Percentiles rank a stretch among this genome's conserved stretches.
phyloP scores from a whole-genome alignment of 2,797 vertebrate species.

The Philypnodon macrostomus region DNA sequence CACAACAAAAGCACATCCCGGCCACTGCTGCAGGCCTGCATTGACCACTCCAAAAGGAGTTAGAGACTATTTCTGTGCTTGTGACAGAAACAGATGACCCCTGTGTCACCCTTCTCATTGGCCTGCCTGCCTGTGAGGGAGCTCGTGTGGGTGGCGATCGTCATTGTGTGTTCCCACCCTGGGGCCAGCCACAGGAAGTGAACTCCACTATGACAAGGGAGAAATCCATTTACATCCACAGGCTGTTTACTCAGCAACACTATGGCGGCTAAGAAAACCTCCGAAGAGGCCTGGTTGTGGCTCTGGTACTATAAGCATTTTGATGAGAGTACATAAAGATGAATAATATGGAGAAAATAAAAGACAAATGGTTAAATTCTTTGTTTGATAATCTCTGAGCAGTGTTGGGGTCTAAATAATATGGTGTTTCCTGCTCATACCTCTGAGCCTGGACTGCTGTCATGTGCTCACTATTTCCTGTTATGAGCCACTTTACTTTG shows the following conservation, averaged over 20 bases:
- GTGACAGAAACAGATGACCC: constrained; percentile 66
- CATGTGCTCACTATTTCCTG: constrained; percentile 44
- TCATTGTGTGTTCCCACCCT: constrained; percentile 48
- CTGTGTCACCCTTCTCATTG: constrained; percentile 49
- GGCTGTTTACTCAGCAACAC: constrained; percentile 15
- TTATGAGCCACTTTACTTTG: constrained; percentile 42
- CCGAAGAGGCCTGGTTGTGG: not conserved
- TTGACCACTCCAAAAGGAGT: constrained; percentile 48
- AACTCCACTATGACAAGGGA: constrained; percentile 33
- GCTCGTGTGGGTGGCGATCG: constrained; percentile 45
- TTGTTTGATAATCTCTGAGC: too few species aligned
- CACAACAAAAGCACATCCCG: constrained; percentile 60
- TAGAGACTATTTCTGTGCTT: constrained; percentile 57
- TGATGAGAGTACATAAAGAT: not conserved
- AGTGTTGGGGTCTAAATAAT: constrained; percentile 13
- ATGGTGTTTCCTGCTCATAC: constrained; percentile 36
- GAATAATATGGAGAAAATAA: not conserved
- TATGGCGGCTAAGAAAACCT: constrained; percentile 14
- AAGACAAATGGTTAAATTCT: too few species aligned
- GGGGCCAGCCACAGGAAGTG: constrained; percentile 52
- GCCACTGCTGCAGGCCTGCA: constrained; percentile 38
- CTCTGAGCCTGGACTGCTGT: constrained; percentile 25
- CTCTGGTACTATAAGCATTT: not conserved
- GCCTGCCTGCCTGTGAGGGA: constrained; percentile 31
- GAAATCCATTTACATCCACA: constrained; percentile 35